Evolutionary conservation across 2,113 vertebrate species (phyloP).

Genomic region (Neotoma lepida): DNA sequence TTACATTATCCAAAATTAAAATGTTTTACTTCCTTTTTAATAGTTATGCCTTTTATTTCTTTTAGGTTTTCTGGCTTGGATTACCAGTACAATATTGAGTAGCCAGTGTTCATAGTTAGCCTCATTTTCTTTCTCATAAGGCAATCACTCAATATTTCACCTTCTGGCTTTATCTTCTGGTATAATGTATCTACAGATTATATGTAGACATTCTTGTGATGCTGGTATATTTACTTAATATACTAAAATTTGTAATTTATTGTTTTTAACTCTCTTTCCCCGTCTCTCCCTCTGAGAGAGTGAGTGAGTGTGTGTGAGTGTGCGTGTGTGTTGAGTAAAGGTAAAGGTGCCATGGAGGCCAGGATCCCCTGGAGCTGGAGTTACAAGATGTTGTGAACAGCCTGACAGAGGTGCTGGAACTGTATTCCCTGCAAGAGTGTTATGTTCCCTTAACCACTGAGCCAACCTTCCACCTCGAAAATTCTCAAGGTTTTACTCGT

Average conservation of each 20-base stretch:
- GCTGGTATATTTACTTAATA: background rate
- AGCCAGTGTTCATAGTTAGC: background rate
- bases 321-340: background rate
- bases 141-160: background rate
- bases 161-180: background rate
- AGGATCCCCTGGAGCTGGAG: background rate
- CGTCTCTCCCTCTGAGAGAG: background rate
- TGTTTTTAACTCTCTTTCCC: background rate
- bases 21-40: slow-evolving; percentile 28
- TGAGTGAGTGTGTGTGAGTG: background rate
- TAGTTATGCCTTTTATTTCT: background rate
- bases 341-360: background rate
- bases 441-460: background rate
- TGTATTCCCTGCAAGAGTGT: background rate
- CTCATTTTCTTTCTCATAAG: background rate
- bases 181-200: background rate
- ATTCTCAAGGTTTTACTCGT: background rate
- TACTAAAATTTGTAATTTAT: background rate
- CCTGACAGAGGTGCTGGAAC: background rate
- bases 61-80: background rate
- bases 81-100: background rate
- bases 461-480: background rate
- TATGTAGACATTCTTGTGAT: background rate
- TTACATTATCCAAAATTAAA: background rate
- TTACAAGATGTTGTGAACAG: background rate